phyloP scores from a whole-genome alignment of 2,113 vertebrate genomes.

The Myiozetetes cayanensis region DNA sequence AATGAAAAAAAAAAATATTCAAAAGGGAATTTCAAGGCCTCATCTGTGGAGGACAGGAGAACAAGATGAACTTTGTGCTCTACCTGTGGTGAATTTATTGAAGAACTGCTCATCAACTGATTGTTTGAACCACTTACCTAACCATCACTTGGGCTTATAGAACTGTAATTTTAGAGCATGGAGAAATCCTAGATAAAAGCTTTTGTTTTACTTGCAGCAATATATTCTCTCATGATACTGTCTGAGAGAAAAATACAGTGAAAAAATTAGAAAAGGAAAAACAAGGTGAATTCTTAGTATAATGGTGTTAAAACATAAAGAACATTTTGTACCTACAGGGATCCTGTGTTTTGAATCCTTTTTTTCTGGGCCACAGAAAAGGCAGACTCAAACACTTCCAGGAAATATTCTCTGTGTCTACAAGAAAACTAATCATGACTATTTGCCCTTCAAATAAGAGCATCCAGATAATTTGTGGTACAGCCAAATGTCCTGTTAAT shows the following conservation, averaged over 20 bases:
- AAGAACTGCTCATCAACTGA: not conserved
- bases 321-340: not conserved
- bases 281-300: not conserved
- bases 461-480: not conserved
- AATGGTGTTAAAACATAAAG: not conserved
- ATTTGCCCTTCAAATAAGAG: conserved; percentile 4
- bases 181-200: conserved; percentile 2
- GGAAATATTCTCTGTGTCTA: not conserved
- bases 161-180: not conserved
- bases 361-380: not conserved
- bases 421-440: not conserved
- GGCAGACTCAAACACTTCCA: not conserved
- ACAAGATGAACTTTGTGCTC: not conserved
- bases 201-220: conserved; percentile 25
- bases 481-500: not conserved
- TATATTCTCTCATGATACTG: not conserved
- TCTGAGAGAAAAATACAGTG: not conserved
- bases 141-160: not conserved
- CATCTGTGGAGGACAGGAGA: not conserved
- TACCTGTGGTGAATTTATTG: not conserved
- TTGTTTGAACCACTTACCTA: not conserved
- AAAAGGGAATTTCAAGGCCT: not conserved
- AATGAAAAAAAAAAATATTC: not conserved
- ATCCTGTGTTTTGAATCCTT: not conserved
- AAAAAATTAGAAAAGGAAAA: not conserved